Base-by-base conservation (phyloP, 2,888 invertebrate species). In the Andrena flavipes region DNA sequence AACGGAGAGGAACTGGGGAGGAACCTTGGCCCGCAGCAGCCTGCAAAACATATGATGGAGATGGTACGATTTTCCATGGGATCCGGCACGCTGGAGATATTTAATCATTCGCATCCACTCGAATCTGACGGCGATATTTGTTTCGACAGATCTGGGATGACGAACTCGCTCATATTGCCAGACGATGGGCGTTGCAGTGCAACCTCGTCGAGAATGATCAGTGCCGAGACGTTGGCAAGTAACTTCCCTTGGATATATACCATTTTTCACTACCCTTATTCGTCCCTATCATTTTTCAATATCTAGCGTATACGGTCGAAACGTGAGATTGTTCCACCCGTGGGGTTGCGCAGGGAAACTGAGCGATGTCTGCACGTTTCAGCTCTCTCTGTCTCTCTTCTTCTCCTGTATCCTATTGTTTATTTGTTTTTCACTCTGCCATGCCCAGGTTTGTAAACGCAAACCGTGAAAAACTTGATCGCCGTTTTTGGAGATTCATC, bases 161-260 rank as follows among this genome's bases (percentile, higher is more conserved):
- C 30, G 95, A 95, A 87, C 90, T 95, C 62, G 94, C 94, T 1
- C 54, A 70, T 23, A 90, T 94, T 69, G 95, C 95, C 2, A 90
- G 92, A 69, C 90, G 92, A 82, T 95, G 94, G 95, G 94, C 92
- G 16, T 88, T 92, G n/a, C 95, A 95, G 86, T 95, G 95, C 88
- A 91, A 93, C 71, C 86, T 87, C 54, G 92, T 91, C 81, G 88
- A 89, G 4, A 93, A 94, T 86, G 95, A 95, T 88, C 80, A 91
- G 51, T 95, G 95, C 88, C 91, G 95, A 84, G 93, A 94, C 87
- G 91, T 92, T 83, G 92, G 94, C 92, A 89, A 91, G 91, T 89
- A 87, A 81, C 85, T 83, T 62, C 75, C 29, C 29, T 60, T 76
- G 73, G 81, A 84, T 86, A 80, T 81, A 79, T 78, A 72, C 72